phyloP scores from a whole-genome alignment of 2,797 vertebrate genomes.

The Streptopelia turtur region DNA sequence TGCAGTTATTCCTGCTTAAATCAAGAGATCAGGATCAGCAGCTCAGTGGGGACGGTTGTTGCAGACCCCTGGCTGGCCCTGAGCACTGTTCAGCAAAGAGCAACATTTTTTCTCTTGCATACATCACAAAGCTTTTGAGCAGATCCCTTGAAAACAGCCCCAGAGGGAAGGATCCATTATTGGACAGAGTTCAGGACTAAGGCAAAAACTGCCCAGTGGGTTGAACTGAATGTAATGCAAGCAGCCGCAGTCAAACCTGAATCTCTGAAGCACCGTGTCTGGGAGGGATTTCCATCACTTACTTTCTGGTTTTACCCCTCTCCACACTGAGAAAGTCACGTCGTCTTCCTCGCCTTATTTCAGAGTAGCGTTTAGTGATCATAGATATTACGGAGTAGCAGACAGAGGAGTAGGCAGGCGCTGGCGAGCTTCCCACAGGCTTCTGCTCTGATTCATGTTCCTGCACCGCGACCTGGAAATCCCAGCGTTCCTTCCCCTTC shows the following conservation, averaged over 20 bases:
- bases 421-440: neutral
- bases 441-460: neutral
- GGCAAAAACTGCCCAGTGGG: neutral
- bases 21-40: neutral
- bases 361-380: neutral
- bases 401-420: neutral
- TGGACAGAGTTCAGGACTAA: neutral
- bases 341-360: neutral
- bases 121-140: neutral
- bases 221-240: neutral
- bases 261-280: neutral
- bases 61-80: neutral
- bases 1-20: neutral
- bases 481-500: neutral
- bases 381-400: neutral
- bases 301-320: neutral
- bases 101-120: neutral
- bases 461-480: conserved; percentile 11
- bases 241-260: neutral
- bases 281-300: neutral
- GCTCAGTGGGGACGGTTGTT: neutral
- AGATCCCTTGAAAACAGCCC: neutral
- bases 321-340: neutral
- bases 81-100: neutral
- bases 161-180: neutral